Evolutionary conservation across 2,888 invertebrate genomes (phyloP).

Genomic region (Folsomia manolachei): DNA sequence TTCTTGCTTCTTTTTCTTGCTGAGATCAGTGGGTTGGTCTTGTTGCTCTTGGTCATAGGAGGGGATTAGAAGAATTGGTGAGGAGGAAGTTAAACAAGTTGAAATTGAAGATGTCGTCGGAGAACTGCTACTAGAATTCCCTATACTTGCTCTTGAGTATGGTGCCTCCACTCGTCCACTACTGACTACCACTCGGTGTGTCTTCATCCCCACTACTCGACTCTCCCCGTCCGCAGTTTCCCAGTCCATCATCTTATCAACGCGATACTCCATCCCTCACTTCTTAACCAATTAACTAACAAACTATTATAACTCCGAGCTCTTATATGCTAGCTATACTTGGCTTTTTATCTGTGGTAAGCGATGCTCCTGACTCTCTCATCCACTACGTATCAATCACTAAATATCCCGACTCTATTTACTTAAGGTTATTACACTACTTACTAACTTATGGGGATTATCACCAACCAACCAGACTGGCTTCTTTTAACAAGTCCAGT

Average conservation of each 20-base stretch:
- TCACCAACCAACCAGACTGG: neutral
- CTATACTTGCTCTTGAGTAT: too few relatives aligned
- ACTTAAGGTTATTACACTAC: neutral
- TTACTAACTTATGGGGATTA: neutral
- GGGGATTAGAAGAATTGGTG: neutral
- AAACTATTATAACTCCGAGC: too few relatives aligned
- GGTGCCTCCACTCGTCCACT: neutral
- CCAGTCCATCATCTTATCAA: slow-evolving; percentile 41
- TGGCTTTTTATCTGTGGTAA: too few relatives aligned
- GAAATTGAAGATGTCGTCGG: neutral
- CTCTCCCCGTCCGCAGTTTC: slow-evolving; percentile 34
- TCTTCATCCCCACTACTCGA: too few relatives aligned
- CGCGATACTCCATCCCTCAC: slow-evolving; percentile 7
- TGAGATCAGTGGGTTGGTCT: slow-evolving; percentile 42
- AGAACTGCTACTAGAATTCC: neutral
- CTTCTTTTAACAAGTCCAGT: neutral
- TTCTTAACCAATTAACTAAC: neutral
- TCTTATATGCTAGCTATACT: too few relatives aligned
- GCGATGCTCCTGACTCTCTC: too few relatives aligned
- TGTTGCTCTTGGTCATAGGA: slow-evolving; percentile 26
- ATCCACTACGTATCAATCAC: too few relatives aligned
- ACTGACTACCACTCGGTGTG: too few relatives aligned
- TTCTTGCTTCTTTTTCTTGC: slow-evolving; percentile 37
- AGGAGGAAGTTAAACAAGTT: neutral
- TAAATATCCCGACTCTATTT: neutral